phyloP scores from a whole-genome alignment of 2,888 invertebrate species.

The Drosophila mimetica region DNA sequence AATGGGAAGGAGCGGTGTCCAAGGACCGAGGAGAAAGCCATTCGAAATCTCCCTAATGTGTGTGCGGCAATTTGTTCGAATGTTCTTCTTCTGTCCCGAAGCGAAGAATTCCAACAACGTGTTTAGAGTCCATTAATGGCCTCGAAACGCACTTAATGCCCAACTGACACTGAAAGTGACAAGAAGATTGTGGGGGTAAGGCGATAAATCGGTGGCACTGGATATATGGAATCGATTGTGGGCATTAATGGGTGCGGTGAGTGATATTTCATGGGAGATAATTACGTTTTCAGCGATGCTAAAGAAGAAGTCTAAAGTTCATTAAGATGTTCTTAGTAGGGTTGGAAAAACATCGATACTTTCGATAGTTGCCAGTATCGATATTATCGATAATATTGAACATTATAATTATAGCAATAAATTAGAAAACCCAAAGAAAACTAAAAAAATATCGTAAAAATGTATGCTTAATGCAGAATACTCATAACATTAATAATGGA shows the following conservation, averaged over 20 bases:
- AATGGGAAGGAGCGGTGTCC: conserved; percentile 14
- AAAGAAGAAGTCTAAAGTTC: background rate
- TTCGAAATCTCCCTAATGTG: conserved; percentile 62
- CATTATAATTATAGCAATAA: too few relatives aligned
- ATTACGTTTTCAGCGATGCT: background rate
- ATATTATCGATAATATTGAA: too few relatives aligned
- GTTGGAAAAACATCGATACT: too few relatives aligned
- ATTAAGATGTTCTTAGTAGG: background rate
- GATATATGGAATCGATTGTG: conserved; percentile 21
- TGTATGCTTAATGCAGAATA: too few relatives aligned
- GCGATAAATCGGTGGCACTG: conserved; percentile 40
- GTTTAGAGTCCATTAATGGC: conserved; percentile 72
- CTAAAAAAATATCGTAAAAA: too few relatives aligned
- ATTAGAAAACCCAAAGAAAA: too few relatives aligned
- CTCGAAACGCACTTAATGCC: conserved; percentile 51
- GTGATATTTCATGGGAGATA: conserved; percentile 6
- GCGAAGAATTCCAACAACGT: conserved; percentile 66
- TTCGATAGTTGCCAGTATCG: too few relatives aligned
- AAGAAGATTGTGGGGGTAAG: conserved; percentile 23
- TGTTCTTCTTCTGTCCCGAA: conserved; percentile 19
- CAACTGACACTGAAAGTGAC: conserved; percentile 41
- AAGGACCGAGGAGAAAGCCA: conserved; percentile 28
- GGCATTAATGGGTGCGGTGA: conserved; percentile 22
- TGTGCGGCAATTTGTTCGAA: conserved; percentile 70
- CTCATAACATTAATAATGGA: too few relatives aligned